Evolutionary conservation across 2,888 invertebrate genomes (phyloP).

Genomic region (Andrena praecox): DNA sequence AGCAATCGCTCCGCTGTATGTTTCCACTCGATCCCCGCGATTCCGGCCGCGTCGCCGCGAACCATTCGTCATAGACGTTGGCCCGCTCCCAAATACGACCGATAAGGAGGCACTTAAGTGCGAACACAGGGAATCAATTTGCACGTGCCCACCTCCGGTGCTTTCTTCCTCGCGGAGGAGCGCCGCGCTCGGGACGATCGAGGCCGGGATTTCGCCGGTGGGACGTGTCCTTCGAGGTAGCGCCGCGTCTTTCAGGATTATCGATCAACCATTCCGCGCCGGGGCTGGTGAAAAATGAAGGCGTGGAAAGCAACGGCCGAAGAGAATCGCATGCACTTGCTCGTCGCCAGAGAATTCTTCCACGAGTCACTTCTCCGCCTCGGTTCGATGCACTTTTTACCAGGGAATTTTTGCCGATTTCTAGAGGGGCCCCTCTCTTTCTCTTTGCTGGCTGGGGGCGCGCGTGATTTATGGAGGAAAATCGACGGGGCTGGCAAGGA

Average conservation of each 20-base stretch:
- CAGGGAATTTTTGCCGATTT: slow-evolving; percentile 42
- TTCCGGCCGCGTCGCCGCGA: slow-evolving; percentile 55
- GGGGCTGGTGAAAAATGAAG: slow-evolving; percentile 51
- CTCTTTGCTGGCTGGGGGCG: background rate
- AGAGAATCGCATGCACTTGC: slow-evolving; percentile 54
- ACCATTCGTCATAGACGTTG: slow-evolving; percentile 70
- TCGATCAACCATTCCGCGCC: slow-evolving; percentile 43
- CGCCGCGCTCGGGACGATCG: slow-evolving; percentile 26
- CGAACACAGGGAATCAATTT: slow-evolving; percentile 75
- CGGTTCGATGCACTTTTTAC: slow-evolving; percentile 48
- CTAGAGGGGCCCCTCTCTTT: slow-evolving; percentile 5
- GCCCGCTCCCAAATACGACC: slow-evolving; percentile 68
- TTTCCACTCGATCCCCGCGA: slow-evolving; percentile 42
- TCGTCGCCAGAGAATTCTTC: slow-evolving; percentile 39
- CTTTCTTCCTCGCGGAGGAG: slow-evolving; percentile 30
- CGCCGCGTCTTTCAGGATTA: slow-evolving; percentile 36
- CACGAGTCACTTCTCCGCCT: slow-evolving; percentile 24
- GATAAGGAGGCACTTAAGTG: slow-evolving; percentile 74
- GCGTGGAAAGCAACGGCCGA: slow-evolving; percentile 27
- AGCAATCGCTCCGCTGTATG: slow-evolving; percentile 1
- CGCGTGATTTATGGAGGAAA: slow-evolving; percentile 47
- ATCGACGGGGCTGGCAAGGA: slow-evolving; percentile 22
- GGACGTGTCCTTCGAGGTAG: slow-evolving; percentile 29
- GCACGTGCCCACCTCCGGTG: slow-evolving; percentile 59
- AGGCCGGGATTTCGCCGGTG: slow-evolving; percentile 43